Evolutionary conservation across 2,113 vertebrate genomes (phyloP).

Genomic region (Odontesthes bonariensis): DNA sequence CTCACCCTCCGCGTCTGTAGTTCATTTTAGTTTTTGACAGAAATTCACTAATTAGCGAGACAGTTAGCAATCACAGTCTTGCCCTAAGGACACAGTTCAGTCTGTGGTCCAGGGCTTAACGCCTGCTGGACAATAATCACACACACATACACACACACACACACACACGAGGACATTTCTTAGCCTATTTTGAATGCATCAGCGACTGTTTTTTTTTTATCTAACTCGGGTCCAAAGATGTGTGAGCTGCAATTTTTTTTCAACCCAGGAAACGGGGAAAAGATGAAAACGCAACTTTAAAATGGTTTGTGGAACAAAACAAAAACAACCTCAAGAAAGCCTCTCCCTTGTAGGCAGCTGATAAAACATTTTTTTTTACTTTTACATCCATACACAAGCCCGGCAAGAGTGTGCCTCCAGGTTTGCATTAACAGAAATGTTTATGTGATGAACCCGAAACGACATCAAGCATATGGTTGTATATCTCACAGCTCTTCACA

Average conservation of each 20-base stretch:
- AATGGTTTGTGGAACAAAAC: conserved; percentile 39
- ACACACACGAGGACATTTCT: conserved; percentile 24
- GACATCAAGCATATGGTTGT: conserved; percentile 56
- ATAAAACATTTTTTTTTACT: conserved; percentile 59
- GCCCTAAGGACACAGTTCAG: conserved; percentile 48
- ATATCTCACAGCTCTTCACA: conserved; percentile 57
- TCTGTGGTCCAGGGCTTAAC: conserved; percentile 12
- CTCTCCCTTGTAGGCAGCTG: conserved; percentile 38
- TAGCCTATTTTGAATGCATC: conserved; percentile 5
- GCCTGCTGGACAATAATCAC: conserved; percentile 26
- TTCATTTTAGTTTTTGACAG: conserved; percentile 62
- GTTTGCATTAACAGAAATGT: conserved; percentile 66
- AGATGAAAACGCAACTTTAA: conserved; percentile 27
- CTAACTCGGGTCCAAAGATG: conserved; percentile 8
- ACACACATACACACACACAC: too few species aligned
- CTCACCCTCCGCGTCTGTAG: conserved; percentile 43
- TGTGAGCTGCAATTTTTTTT: conserved; percentile 28
- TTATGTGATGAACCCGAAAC: conserved; percentile 64
- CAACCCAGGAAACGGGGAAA: conserved; percentile 1
- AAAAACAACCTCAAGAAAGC: conserved; percentile 31
- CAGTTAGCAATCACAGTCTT: conserved; percentile 66
- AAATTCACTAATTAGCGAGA: conserved; percentile 76
- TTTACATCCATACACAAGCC: conserved; percentile 52
- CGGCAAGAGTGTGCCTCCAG: conserved; percentile 50
- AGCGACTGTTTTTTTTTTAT: background rate